Conservation (phyloP, 2,797 vertebrate genomes). For the Neomorphus geoffroyi region DNA sequence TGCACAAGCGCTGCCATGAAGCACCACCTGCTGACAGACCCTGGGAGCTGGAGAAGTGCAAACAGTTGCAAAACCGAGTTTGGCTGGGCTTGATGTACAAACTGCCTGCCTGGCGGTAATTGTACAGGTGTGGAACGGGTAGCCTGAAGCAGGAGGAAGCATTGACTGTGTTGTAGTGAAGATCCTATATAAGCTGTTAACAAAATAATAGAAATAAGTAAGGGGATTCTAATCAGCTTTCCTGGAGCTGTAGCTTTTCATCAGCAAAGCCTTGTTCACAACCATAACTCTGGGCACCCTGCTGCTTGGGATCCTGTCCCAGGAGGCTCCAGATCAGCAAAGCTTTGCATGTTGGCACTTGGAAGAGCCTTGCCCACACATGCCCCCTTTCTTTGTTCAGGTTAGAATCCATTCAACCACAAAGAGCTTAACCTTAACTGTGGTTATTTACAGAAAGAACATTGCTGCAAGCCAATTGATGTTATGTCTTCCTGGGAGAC, state of each 20-base stretch:
- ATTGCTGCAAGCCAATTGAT: background rate
- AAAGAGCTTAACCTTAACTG: background rate
- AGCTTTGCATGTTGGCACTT: background rate
- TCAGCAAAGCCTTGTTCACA: background rate
- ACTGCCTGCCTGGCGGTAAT: background rate
- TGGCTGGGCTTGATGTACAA: accelerated
- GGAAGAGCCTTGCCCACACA: background rate
- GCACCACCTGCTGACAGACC: conserved; percentile 17
- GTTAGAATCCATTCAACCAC: background rate
- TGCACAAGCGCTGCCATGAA: background rate
- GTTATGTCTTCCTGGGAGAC: background rate
- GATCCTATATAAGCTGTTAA: background rate
- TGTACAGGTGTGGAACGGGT: background rate
- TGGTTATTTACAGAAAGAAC: conserved; percentile 26
- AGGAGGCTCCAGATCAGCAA: background rate
- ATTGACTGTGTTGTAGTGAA: background rate
- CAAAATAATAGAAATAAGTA: background rate
- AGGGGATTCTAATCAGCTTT: background rate
- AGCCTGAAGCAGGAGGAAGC: background rate
- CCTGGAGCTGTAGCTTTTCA: background rate
- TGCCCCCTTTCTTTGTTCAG: background rate
- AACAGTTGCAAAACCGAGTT: accelerated
- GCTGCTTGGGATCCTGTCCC: background rate
- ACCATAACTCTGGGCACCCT: background rate
- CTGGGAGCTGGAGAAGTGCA: background rate